These are phyloP conservation scores for Gadus chalcogrammus DNA, from an alignment of 2,113 vertebrate species.

Conservation along the genomic window DNA sequence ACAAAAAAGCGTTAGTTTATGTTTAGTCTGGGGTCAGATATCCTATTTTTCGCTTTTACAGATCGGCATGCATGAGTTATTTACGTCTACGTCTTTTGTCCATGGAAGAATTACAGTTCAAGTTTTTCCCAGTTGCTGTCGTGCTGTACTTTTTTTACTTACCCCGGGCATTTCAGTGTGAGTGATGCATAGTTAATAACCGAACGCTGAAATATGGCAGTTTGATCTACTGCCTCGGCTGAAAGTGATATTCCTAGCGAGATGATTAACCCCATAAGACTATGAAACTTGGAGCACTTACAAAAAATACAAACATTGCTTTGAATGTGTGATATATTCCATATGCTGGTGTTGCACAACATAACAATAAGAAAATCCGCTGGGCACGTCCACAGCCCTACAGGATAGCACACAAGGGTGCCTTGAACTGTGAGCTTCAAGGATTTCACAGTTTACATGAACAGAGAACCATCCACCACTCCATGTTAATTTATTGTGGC, in stretches of 20 bases:
- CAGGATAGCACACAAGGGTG: conserved; percentile 24
- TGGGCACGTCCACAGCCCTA: conserved; percentile 47
- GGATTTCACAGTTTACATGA: conserved; percentile 15
- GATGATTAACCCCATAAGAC: conserved; percentile 25
- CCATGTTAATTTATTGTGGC: too few relatives aligned
- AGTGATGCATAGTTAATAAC: conserved; percentile 4
- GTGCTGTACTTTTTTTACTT: not conserved
- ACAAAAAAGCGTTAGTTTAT: conserved; percentile 45
- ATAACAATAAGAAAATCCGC: conserved; percentile 29
- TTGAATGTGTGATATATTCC: conserved; percentile 44
- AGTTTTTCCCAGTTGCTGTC: conserved; percentile 7
- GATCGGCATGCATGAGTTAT: conserved; percentile 23
- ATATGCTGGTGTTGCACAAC: conserved; percentile 46
- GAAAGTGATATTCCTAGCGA: conserved; percentile 8
- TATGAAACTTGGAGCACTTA: conserved; percentile 32
- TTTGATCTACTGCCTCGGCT: not conserved
- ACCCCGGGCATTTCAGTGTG: not conserved
- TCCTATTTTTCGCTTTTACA: conserved; percentile 16
- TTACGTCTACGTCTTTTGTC: conserved; percentile 24
- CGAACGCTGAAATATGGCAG: not conserved
- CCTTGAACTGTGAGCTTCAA: conserved; percentile 24
- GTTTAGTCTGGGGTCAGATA: conserved; percentile 56
- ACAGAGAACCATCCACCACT: conserved; percentile 2
- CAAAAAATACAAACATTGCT: conserved; percentile 19
- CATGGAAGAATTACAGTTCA: conserved; percentile 5